Evolutionary conservation across 1,140 invertebrate species (phyloP), one percentile per base, ranked within the genome.

Genomic region (Orchestia grillus): DNA sequence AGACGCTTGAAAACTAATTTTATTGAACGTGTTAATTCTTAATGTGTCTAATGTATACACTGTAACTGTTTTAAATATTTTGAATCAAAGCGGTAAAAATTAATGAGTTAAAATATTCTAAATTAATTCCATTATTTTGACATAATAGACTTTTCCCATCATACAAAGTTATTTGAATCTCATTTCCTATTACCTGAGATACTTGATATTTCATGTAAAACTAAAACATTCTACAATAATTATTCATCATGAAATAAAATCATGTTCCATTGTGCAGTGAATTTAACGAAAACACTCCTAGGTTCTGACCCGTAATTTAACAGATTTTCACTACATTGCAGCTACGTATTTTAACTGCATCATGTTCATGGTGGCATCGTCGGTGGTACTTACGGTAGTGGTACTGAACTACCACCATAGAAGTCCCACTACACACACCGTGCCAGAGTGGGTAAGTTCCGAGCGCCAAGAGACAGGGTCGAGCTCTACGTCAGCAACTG

Each of bases 291-390:
- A 77, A 1, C 28, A 77, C 28, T 77, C 15, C 62, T 19, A 77
- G 6, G 19, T 6, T 8, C 47, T 8, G 47, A 19, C 6, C 47
- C 47, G 6, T 8, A 53, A 8, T 19, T 96, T 53, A 94, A 45
- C 92, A 11, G 40, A 45, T 40, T 95, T 95, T 94, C 45, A 40
- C 90, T 45, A 77, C 47, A 53, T 96, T 96, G 62, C 98, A 99
- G 99, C 99, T 97, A 99, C 99, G 97, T 99, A 99, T 98, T 99
- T 99, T 98, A 99, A 99, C 97, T 99, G 99, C 98, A 99, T 99
- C 97, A 99, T 99, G 99, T 99, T 99, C 97, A 99, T 99, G 99
- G 99, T 99, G 97, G 99, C 99, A 87, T 99, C 99, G 96, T 99
- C 99, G 96, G 99, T 99, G 97, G 99, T 99, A 96, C 98, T 99